Percentiles rank a stretch among this genome's conserved stretches.
These are phyloP conservation scores for Donacobius atricapilla DNA, from an alignment of 2,113 vertebrate genomes.

Conservation along the genomic window DNA sequence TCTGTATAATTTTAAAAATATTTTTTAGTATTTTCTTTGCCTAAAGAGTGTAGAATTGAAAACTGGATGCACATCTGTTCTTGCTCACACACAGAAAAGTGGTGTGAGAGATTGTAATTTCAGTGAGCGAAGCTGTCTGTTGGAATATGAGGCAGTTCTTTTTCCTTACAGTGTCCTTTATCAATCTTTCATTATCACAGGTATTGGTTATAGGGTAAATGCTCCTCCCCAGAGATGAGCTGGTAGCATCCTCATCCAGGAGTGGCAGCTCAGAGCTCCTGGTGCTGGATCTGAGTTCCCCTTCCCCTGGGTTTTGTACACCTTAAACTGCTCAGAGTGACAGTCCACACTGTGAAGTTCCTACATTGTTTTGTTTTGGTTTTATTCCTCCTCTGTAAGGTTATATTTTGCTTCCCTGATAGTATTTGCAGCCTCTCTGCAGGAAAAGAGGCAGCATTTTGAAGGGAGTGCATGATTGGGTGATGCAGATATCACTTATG, in stretches of 20 bases:
- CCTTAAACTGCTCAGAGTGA: not conserved
- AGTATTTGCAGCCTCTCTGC: not conserved
- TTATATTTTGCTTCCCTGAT: not conserved
- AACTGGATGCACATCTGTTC: not conserved
- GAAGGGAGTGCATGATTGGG: fast-evolving
- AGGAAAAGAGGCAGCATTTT: not conserved
- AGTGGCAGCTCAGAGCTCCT: not conserved
- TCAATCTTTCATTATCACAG: not conserved
- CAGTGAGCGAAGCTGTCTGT: not conserved
- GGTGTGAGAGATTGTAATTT: not conserved
- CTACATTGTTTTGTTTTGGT: not conserved
- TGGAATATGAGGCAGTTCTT: not conserved
- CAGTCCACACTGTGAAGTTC: fast-evolving
- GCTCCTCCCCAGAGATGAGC: not conserved
- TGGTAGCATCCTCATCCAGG: not conserved
- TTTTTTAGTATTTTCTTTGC: not conserved
- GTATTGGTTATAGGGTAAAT: not conserved
- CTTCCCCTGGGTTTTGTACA: not conserved
- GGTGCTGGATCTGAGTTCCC: not conserved
- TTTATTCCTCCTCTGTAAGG: not conserved
- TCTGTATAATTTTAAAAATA: not conserved
- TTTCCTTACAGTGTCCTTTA: not conserved
- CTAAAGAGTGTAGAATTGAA: not conserved
- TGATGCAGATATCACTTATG: not conserved
- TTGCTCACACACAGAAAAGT: not conserved